Conservation (phyloP, 1,140 invertebrate species). For the Nephotettix cincticeps region DNA sequence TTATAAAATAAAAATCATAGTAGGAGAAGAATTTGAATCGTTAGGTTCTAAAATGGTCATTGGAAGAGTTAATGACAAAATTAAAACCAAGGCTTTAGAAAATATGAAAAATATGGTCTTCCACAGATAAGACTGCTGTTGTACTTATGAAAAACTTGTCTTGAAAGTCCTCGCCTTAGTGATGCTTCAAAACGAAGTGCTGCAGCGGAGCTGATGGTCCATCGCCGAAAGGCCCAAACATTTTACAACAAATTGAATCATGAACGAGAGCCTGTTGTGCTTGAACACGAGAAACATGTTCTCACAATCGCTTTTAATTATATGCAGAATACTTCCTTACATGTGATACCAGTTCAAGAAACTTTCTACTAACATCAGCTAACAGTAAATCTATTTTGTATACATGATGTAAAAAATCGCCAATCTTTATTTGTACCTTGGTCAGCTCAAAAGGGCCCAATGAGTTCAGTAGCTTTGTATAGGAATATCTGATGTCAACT, state of each 20-base stretch:
- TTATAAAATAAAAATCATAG: no score
- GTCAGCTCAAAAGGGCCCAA: constrained; percentile 29
- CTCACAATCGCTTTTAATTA: constrained; percentile 31
- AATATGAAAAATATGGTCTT: neutral
- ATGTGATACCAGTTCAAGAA: constrained; percentile 30
- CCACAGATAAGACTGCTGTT: constrained; percentile 15
- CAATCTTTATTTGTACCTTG: constrained; percentile 34
- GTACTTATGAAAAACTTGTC: constrained; percentile 21
- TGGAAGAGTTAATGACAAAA: no score
- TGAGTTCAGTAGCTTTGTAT: constrained; percentile 35
- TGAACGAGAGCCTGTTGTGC: neutral
- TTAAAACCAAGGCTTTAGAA: no score
- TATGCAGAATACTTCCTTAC: constrained; percentile 31
- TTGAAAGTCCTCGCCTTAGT: constrained; percentile 1
- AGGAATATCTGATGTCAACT: constrained; percentile 29
- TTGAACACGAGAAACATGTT: neutral
- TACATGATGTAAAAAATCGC: constrained; percentile 31
- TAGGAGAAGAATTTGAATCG: no score
- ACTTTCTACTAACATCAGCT: constrained; percentile 34
- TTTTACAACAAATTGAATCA: constrained; percentile 8
- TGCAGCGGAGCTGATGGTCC: constrained; percentile 1
- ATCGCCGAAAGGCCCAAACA: neutral
- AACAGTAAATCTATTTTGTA: constrained; percentile 33
- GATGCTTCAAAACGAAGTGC: neutral
- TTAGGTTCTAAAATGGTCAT: no score